Evolutionary conservation across 2,113 vertebrate species (phyloP).

Genomic region (Dasyornis broadbenti): DNA sequence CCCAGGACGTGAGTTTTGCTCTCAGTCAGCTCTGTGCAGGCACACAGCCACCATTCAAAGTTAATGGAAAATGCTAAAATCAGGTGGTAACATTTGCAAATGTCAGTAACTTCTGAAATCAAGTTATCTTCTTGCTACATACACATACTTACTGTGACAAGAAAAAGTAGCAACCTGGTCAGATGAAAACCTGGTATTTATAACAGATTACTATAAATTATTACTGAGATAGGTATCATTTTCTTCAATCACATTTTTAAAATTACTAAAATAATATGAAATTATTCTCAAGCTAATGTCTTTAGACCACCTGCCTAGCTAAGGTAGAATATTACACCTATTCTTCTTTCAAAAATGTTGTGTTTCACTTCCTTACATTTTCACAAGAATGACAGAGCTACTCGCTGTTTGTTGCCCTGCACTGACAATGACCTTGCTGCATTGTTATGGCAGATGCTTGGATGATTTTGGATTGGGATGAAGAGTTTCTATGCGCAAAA

Average conservation of each 20-base stretch:
- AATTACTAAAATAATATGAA: background rate
- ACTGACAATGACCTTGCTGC: background rate
- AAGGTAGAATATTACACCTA: background rate
- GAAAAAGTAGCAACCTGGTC: background rate
- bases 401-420: background rate
- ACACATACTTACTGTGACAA: background rate
- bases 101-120: background rate
- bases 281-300: background rate
- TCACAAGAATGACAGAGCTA: background rate
- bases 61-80: background rate
- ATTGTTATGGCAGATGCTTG: background rate
- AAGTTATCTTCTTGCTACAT: background rate
- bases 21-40: background rate
- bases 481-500: background rate
- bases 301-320: background rate
- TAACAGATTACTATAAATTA: background rate
- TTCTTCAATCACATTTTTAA: background rate
- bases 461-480: background rate
- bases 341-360: background rate
- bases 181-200: background rate
- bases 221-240: background rate
- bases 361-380: background rate
- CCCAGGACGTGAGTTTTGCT: constrained; percentile 82
- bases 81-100: background rate
- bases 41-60: background rate